Evolutionary conservation across 1,140 invertebrate species (phyloP).

Genomic region (Colletes gigas): DNA sequence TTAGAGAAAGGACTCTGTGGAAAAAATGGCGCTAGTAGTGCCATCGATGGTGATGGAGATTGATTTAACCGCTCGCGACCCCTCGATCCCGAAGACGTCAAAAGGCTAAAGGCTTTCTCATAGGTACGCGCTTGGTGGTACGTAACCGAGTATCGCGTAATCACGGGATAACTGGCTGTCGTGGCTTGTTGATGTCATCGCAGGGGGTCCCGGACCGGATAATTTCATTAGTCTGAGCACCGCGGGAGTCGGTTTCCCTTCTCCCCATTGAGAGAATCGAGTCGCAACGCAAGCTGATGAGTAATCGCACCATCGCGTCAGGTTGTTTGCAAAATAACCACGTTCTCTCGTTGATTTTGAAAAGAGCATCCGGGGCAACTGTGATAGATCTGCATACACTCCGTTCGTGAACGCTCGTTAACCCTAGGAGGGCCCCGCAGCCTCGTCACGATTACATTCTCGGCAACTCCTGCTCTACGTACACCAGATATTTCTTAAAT

Average conservation of each 20-base stretch:
- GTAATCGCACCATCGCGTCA: slow-evolving; percentile 47
- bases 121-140: slow-evolving; percentile 32
- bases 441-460: not conserved
- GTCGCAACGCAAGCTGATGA: slow-evolving; percentile 48
- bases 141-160: slow-evolving; percentile 70
- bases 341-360: slow-evolving; percentile 1
- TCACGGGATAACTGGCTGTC: slow-evolving; percentile 72
- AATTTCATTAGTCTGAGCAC: slow-evolving; percentile 77
- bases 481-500: too few species aligned
- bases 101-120: slow-evolving; percentile 33
- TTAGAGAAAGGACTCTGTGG: too few species aligned
- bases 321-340: slow-evolving; percentile 58
- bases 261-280: slow-evolving; percentile 52
- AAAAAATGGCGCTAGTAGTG: too few species aligned
- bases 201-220: slow-evolving; percentile 77
- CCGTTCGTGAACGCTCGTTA: not conserved
- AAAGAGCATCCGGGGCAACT: not conserved
- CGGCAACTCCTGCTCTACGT: not conserved
- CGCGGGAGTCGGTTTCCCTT: slow-evolving; percentile 55
- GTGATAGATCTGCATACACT: too few species aligned
- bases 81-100: not conserved
- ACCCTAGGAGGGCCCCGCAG: not conserved
- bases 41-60: not conserved
- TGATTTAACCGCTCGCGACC: not conserved
- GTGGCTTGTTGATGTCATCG: slow-evolving; percentile 70